Evolutionary conservation across 2,113 vertebrate species (phyloP).

Genomic region (Puffinus mauretanicus): DNA sequence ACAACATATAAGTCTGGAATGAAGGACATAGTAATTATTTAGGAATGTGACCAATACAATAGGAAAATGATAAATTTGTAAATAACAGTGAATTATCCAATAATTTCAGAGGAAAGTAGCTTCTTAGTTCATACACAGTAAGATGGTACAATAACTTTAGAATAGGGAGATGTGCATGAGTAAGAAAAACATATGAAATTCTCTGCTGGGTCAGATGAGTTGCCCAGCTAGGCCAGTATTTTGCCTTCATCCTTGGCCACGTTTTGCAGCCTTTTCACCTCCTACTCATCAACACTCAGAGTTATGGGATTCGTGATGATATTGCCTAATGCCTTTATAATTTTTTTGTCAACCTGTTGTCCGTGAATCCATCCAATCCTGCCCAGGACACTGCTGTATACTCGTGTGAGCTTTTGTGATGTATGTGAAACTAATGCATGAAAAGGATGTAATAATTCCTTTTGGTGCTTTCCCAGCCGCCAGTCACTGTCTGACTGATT

Average conservation of each 20-base stretch:
- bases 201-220: neutral
- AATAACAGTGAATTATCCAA: neutral
- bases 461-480: neutral
- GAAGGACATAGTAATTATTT: neutral
- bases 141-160: neutral
- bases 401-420: neutral
- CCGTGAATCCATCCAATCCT: neutral
- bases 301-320: neutral
- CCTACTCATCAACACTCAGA: neutral
- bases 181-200: neutral
- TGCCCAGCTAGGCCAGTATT: neutral
- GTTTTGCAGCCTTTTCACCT: neutral
- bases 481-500: neutral
- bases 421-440: fast-evolving
- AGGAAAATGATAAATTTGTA: neutral
- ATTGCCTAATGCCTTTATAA: neutral
- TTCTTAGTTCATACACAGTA: neutral
- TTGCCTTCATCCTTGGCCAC: neutral
- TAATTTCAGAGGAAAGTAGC: neutral
- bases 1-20: neutral
- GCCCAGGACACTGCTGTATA: neutral
- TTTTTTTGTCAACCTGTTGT: neutral
- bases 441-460: neutral
- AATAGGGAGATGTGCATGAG: no score
- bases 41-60: neutral